These are phyloP conservation scores for Regulus satrapa DNA, from an alignment of 2,113 vertebrate genomes.

Conservation along the genomic window DNA sequence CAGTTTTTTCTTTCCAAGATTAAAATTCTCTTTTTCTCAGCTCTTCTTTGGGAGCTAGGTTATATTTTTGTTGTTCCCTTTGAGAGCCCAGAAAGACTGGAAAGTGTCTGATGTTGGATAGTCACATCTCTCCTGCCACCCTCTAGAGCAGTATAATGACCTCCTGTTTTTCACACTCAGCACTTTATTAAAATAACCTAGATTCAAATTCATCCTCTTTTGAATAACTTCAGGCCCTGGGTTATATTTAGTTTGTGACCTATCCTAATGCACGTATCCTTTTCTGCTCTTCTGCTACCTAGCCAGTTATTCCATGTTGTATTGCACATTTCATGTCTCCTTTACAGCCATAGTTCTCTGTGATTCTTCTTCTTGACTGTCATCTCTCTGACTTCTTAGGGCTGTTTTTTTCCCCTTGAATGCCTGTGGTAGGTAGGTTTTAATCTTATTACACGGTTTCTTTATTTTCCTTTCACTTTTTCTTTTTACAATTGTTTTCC, in stretches of 20 bases:
- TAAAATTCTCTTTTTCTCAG: background rate
- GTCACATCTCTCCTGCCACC: background rate
- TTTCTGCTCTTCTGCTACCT: slow-evolving; percentile 46
- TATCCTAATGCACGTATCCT: slow-evolving; percentile 45
- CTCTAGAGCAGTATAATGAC: background rate
- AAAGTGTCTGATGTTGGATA: background rate
- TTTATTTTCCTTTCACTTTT: background rate
- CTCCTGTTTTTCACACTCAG: slow-evolving; percentile 38
- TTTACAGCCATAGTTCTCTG: slow-evolving; percentile 6
- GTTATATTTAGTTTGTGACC: slow-evolving; percentile 65
- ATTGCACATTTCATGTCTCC: slow-evolving; percentile 36
- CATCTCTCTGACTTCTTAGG: background rate
- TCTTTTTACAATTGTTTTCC: background rate
- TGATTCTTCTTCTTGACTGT: slow-evolving; percentile 38
- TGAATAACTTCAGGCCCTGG: slow-evolving; percentile 44
- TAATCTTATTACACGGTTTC: background rate
- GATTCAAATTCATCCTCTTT: slow-evolving; percentile 59
- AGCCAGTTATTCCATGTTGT: background rate
- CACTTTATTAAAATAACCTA: slow-evolving; percentile 65
- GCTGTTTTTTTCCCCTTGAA: slow-evolving; percentile 7
- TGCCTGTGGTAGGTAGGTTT: slow-evolving; percentile 46
- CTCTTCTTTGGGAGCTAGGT: background rate
- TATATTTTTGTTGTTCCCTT: background rate
- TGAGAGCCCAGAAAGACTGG: background rate
- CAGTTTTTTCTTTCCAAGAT: background rate